Base-by-base conservation (phyloP, 2,888 invertebrate genomes). In the Tinea trinotella region DNA sequence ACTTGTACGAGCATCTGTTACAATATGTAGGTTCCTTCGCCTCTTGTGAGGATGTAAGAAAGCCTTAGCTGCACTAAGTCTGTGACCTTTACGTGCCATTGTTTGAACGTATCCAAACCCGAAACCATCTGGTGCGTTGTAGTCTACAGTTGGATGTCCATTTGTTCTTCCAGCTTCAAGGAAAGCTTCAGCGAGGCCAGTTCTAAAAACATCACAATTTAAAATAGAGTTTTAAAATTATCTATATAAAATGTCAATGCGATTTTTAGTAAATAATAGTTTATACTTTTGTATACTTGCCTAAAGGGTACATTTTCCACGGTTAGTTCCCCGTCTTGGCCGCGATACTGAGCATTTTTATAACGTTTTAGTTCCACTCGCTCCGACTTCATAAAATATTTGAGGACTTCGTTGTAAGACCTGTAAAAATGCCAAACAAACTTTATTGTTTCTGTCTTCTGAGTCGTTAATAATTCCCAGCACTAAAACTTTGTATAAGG, bases 1-100 rank as follows among this genome's bases (percentile, higher is more conserved):
- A 17, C 80, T 82, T 4, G 70, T 84, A 63, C 67, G 71, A 0
- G 83, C 63, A 53, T 84, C 81, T 7, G 81, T 67, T 3, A 85
- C 64, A 55, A 85, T 81, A 53, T 85, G 84, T 7, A 95, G 75
- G 70, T 95, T 95, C 22, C 73, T 76, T 52, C 93, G 78, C 17
- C 82, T 65, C 56, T 88, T 83, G 68, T 91, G 85, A 6, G 90
- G 89, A 57, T 89, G 86, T 0, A 93, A 81, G 63, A 89, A 93
- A 1, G 92, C 90, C 61, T 88, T 89, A 48, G 91, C 91, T 0
- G 90, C 87, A 64, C 91, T 92, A 56, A 90, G 85, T 35, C 95
- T 85, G 3, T 87, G 85, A 0, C 93, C 93, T 59, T 88, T 83
- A 46, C 82, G 74, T 0, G 88, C 87, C 5, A 87, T 91, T 0